Base-by-base conservation (phyloP, 2,113 vertebrate genomes). In the Tetrax tetrax region DNA sequence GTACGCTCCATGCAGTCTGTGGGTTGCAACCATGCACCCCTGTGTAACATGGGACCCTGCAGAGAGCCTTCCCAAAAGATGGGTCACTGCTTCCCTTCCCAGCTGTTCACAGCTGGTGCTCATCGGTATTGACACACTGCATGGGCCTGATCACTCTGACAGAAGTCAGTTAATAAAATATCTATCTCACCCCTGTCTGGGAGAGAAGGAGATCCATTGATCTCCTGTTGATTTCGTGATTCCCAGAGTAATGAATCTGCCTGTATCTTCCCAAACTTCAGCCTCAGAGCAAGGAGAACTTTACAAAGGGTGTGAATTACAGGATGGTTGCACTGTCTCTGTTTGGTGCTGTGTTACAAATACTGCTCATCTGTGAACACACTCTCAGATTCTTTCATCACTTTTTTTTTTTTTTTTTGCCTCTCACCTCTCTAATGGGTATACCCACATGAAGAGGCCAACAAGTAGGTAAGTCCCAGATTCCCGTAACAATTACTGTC, bases 21-120 rank as follows among this genome's bases (percentile, higher is more conserved):
- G 1, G 3, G 35, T 51, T 37, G 33, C 78, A 59, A 11, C 9
- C 35, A 16, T 0, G 0, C 38, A 14, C 4, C 12, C 24, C 35
- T 69, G 50, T 29, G 31, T 10, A 37, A 23, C 0, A 0, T 9
- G 19, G 28, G 35, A 53, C 64, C 25, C 47, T 23, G 59, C 53
- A 72, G 37, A 69, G 31, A 27, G 64, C 21, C 8, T 20, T 80
- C 71, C n/a, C 31, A 23, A 66, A 37, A 83, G 28, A 12, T 31
- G 43, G 66, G 61, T 47, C 53, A 31, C n/a, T 53, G 47, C 57
- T 86, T 74, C 21, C 43, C 48, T 69, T 64, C 37, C 76, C 66
- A 59, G 0, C 7, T 2, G 0, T 9, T 18, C 41, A 61, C 10
- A 61, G 61, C 25, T 16, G 3, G 28, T 28, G 27, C 61, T 76